These are phyloP conservation scores for Periplaneta americana DNA, from an alignment of 1,140 invertebrate species.

Conservation along the genomic window DNA sequence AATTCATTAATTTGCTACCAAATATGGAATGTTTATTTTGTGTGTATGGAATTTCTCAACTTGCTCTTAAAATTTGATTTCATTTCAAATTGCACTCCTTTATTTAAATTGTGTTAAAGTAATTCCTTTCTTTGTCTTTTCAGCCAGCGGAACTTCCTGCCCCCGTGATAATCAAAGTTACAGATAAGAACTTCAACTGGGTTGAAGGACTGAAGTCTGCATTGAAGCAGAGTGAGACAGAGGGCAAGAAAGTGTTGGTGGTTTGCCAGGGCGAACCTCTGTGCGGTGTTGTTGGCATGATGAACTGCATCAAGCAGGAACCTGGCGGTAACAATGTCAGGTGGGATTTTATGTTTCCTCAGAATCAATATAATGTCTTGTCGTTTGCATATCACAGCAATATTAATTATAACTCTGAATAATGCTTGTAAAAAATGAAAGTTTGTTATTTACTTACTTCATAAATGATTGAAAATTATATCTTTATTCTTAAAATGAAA, in stretches of 20 bases:
- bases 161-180: constrained; percentile 50
- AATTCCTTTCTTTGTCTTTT: neutral
- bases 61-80: neutral
- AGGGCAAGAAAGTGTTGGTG: constrained; percentile 58
- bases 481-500: no score
- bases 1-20: no score
- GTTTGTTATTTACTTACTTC: no score
- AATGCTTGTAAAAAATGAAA: no score
- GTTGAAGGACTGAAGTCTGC: constrained; percentile 72
- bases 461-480: no score
- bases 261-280: constrained; percentile 59
- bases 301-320: constrained; percentile 84
- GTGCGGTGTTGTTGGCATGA: constrained; percentile 79
- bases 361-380: no score
- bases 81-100: neutral
- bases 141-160: constrained; percentile 21
- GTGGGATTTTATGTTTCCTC: no score
- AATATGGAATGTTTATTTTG: no score
- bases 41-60: no score
- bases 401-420: no score
- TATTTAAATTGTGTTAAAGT: no score
- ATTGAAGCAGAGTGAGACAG: constrained; percentile 50
- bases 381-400: no score
- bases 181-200: constrained; percentile 71
- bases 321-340: constrained; percentile 69